Evolutionary conservation across 1,140 invertebrate genomes (phyloP).

Genomic region (Mya arenaria): DNA sequence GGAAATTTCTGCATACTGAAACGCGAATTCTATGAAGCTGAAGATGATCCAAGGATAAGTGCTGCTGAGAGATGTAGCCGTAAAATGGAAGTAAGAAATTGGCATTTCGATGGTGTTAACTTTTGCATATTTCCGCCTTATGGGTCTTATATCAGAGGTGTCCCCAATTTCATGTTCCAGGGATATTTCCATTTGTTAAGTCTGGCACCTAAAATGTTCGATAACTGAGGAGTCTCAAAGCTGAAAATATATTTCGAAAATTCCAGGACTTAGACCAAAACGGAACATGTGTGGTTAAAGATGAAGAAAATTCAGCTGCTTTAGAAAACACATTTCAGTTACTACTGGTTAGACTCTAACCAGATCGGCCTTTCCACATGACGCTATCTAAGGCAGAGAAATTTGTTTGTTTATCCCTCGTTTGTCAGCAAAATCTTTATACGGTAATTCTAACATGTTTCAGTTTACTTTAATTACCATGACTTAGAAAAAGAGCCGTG

Average conservation of each 20-base stretch:
- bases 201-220: slow-evolving; percentile 1
- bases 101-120: too few relatives aligned
- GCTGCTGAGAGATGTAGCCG: too few relatives aligned
- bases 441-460: too few relatives aligned
- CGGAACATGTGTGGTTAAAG: slow-evolving; percentile 7
- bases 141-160: background rate
- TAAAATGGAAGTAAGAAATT: too few relatives aligned
- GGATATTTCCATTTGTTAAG: slow-evolving; percentile 15
- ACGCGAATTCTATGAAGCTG: too few relatives aligned
- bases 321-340: background rate
- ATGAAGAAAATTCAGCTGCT: background rate
- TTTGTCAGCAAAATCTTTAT: too few relatives aligned
- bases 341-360: background rate
- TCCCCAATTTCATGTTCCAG: slow-evolving; percentile 11
- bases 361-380: background rate
- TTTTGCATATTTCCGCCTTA: too few relatives aligned
- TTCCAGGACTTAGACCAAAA: slow-evolving; percentile 51
- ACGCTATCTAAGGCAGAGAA: background rate
- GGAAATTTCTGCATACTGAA: too few relatives aligned
- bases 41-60: too few relatives aligned
- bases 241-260: slow-evolving; percentile 47
- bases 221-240: background rate
- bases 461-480: too few relatives aligned
- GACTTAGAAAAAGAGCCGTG: too few relatives aligned
- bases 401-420: too few relatives aligned